These are phyloP conservation scores for Psittacula cyanocephala DNA, from an alignment of 2,113 vertebrate genomes.

Conservation along the genomic window DNA sequence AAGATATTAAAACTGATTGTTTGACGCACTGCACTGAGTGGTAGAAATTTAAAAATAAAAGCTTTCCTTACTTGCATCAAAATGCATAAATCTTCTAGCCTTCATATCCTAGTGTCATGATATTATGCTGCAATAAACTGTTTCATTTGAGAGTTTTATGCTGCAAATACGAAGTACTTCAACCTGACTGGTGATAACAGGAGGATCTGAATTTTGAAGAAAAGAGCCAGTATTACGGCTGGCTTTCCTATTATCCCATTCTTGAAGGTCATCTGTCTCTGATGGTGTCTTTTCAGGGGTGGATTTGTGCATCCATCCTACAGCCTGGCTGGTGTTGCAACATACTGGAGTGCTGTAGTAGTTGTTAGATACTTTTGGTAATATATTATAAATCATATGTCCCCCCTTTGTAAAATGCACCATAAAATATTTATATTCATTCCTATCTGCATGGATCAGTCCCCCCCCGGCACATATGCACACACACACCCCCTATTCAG, in stretches of 20 bases:
- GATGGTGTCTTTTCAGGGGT: rapidly evolving
- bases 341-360: background rate
- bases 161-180: conserved; percentile 79
- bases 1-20: conserved; percentile 84
- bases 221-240: conserved; percentile 27
- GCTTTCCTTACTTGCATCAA: conserved; percentile 75
- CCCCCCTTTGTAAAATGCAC: background rate
- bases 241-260: conserved; percentile 15
- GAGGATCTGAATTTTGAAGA: conserved; percentile 73
- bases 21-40: conserved; percentile 74
- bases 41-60: conserved; percentile 80
- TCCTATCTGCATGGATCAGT: background rate
- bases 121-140: conserved; percentile 74
- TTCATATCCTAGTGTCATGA: conserved; percentile 70
- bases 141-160: conserved; percentile 73
- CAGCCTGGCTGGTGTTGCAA: background rate
- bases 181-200: conserved; percentile 73
- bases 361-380: background rate
- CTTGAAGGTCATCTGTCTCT: conserved; percentile 26
- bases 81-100: conserved; percentile 64
- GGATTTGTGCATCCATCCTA: background rate
- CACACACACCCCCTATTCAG: background rate
- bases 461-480: rapidly evolving
- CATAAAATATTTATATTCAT: background rate
- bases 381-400: background rate